phyloP scores from a whole-genome alignment of 2,113 vertebrate species.

The Lampris incognitus region DNA sequence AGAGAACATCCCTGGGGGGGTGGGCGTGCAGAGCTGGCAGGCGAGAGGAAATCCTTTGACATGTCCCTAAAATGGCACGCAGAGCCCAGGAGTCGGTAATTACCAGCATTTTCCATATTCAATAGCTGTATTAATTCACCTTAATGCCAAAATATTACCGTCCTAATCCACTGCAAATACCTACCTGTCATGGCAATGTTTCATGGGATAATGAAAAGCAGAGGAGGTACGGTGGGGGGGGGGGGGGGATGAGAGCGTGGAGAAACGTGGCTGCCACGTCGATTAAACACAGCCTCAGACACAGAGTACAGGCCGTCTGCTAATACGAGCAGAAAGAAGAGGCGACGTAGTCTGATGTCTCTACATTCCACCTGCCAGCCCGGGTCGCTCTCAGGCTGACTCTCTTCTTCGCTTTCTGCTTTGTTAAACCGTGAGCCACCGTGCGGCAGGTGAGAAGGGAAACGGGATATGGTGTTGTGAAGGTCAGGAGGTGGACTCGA shows the following conservation, averaged over 20 bases:
- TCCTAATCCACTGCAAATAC: slow-evolving; percentile 79
- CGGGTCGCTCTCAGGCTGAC: too few relatives aligned
- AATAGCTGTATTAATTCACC: slow-evolving; percentile 79
- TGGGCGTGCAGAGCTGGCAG: slow-evolving; percentile 6
- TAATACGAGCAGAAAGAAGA: slow-evolving; percentile 9
- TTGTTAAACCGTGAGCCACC: too few relatives aligned
- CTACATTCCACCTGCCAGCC: too few relatives aligned
- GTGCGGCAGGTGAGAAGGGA: too few relatives aligned
- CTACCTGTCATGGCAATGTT: slow-evolving; percentile 73
- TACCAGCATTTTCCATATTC: slow-evolving; percentile 77
- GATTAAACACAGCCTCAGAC: slow-evolving; percentile 35
- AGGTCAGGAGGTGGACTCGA: too few relatives aligned
- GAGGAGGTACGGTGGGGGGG: background rate
- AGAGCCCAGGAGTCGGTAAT: slow-evolving; percentile 72
- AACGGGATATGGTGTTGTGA: too few relatives aligned
- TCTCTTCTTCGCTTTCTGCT: too few relatives aligned
- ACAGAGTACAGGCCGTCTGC: too few relatives aligned
- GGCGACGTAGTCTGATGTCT: too few relatives aligned
- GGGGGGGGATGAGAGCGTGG: background rate
- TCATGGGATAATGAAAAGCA: slow-evolving; percentile 52
- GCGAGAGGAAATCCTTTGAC: slow-evolving; percentile 70
- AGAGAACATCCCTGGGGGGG: slow-evolving; percentile 24
- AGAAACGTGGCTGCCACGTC: slow-evolving; percentile 53
- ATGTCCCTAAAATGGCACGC: slow-evolving; percentile 68
- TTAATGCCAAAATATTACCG: slow-evolving; percentile 84